A percentile compares a stretch with the other conserved stretches of the same genome.
Evolutionary conservation across 2,888 invertebrate genomes (phyloP).

Genomic region (Desoria tigrina): DNA sequence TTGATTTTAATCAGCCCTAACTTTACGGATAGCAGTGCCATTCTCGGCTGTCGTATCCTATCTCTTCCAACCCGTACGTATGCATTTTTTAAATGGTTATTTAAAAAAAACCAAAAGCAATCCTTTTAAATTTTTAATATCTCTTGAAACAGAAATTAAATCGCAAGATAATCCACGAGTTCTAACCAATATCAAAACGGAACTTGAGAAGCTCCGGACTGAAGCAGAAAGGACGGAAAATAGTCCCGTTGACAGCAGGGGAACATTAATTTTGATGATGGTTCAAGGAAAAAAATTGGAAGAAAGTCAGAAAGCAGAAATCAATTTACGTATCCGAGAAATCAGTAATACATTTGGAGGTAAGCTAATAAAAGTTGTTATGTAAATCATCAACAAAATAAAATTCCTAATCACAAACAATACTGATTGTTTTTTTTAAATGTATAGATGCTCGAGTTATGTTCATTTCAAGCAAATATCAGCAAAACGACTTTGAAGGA

Average conservation of each 20-base stretch:
- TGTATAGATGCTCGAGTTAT: slow-evolving; percentile 45
- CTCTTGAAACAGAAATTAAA: slow-evolving; percentile 21
- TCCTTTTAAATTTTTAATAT: neutral
- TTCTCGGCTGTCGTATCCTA: slow-evolving; percentile 40
- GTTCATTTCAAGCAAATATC: slow-evolving; percentile 42
- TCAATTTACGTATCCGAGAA: slow-evolving; percentile 25
- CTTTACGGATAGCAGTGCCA: slow-evolving; percentile 43
- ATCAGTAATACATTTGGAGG: slow-evolving; percentile 36
- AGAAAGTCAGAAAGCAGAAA: slow-evolving; percentile 31
- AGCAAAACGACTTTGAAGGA: slow-evolving; percentile 32
- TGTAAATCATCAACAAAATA: neutral
- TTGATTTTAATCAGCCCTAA: slow-evolving; percentile 46
- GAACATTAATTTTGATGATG: slow-evolving; percentile 40
- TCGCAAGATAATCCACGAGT: slow-evolving; percentile 25
- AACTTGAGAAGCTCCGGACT: slow-evolving; percentile 31
- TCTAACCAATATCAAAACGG: slow-evolving; percentile 22
- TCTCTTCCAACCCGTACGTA: slow-evolving; percentile 26
- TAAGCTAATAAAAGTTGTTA: slow-evolving; percentile 9
- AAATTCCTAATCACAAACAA: too few relatives aligned
- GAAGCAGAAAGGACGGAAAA: slow-evolving; percentile 32
- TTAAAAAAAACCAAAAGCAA: neutral
- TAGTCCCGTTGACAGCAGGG: slow-evolving; percentile 25
- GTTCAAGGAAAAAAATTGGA: slow-evolving; percentile 47
- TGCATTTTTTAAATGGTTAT: neutral
- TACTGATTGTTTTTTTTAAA: slow-evolving; percentile 11